These are phyloP conservation scores for Crocallis elinguaria DNA, from an alignment of 2,888 invertebrate genomes.

Conservation along the genomic window DNA sequence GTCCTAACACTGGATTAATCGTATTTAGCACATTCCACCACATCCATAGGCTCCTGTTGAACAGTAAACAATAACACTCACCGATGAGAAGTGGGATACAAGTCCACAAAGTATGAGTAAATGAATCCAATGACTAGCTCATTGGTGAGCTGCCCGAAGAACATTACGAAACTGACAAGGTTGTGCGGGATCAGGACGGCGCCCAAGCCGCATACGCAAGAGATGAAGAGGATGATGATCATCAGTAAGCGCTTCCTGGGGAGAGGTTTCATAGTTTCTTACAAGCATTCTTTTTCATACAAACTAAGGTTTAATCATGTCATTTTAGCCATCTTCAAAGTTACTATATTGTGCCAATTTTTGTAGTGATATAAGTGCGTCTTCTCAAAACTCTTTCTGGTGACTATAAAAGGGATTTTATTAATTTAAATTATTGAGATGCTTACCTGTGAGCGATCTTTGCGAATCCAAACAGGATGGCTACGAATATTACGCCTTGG, in stretches of 20 bases:
- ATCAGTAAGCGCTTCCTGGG: slow-evolving; percentile 47
- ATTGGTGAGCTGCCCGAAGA: slow-evolving; percentile 47
- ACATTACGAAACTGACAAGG: slow-evolving; percentile 49
- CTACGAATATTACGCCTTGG: slow-evolving; percentile 45
- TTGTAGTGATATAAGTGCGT: too few relatives aligned
- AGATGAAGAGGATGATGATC: slow-evolving; percentile 41
- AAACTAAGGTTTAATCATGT: too few relatives aligned
- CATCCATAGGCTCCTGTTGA: not conserved
- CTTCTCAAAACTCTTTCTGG: too few relatives aligned
- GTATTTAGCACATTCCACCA: too few relatives aligned
- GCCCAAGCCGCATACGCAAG: slow-evolving; percentile 40
- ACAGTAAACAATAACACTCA: slow-evolving; percentile 37
- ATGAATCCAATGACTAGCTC: slow-evolving; percentile 51
- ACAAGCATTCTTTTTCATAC: too few relatives aligned
- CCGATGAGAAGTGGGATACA: slow-evolving; percentile 61
- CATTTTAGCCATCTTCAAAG: too few relatives aligned
- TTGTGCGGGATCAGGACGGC: slow-evolving; percentile 45
- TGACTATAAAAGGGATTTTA: too few relatives aligned
- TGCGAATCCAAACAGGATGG: slow-evolving; percentile 46
- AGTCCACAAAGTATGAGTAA: slow-evolving; percentile 56
- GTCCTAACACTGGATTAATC: too few relatives aligned
- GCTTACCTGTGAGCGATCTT: slow-evolving; percentile 39
- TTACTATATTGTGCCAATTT: too few relatives aligned
- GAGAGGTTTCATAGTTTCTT: not conserved
- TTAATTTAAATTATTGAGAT: too few relatives aligned